A percentile compares a stretch with the other conserved stretches of the same genome.
Evolutionary conservation across 2,888 invertebrate species (phyloP).

Genomic region (Napeogenes sylphis): DNA sequence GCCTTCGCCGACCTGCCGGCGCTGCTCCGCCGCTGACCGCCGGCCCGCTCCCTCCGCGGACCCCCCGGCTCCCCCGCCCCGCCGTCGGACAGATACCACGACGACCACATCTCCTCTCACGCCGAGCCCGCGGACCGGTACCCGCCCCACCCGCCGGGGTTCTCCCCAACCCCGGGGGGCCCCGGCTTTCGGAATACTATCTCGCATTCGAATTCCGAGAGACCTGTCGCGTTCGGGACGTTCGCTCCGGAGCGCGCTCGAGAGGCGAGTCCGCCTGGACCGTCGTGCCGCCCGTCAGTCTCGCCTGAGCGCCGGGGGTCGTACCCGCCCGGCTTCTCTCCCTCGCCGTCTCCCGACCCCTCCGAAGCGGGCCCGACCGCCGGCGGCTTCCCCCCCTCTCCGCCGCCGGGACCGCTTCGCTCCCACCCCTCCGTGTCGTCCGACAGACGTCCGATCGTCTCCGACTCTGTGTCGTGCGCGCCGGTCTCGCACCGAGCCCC

Average conservation of each 20-base stretch:
- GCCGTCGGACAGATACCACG: constrained; percentile 4
- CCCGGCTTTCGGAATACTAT: no score
- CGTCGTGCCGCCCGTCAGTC: constrained; percentile 87
- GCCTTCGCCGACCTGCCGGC: constrained; percentile 95
- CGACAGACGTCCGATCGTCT: background rate
- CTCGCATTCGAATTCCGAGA: constrained; percentile 61
- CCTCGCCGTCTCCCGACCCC: constrained; percentile 11
- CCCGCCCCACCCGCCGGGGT: constrained; percentile 1
- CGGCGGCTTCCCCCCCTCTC: background rate
- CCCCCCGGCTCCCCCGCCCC: constrained; percentile 22
- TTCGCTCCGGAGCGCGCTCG: constrained; percentile 91
- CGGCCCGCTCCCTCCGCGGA: constrained; percentile 55
- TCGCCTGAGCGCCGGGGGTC: constrained; percentile 80
- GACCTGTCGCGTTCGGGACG: constrained; percentile 95
- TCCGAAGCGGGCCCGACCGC: background rate
- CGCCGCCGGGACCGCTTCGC: background rate
- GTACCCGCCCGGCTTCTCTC: constrained; percentile 26
- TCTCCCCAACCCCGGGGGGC: no score
- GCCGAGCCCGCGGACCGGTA: background rate
- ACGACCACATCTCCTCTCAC: constrained; percentile 5
- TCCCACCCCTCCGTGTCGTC: background rate
- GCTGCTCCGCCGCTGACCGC: constrained; percentile 85
- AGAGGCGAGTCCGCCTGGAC: constrained; percentile 96
- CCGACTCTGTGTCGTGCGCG: background rate
- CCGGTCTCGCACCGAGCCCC: background rate